Evolutionary conservation across 2,113 vertebrate genomes (phyloP).

Genomic region (Brachirus orientalis): DNA sequence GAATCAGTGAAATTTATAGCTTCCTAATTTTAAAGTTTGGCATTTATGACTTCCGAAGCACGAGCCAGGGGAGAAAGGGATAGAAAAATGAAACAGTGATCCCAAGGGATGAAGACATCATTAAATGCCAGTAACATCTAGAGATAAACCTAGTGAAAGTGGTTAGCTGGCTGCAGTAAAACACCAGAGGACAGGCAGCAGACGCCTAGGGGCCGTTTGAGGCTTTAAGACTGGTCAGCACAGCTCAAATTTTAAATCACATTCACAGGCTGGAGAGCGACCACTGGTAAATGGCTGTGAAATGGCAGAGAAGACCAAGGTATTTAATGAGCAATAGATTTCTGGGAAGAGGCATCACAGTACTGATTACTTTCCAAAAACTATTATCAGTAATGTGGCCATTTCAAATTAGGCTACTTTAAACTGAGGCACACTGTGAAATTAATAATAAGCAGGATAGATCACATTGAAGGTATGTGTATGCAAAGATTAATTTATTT

Average conservation of each 20-base stretch:
- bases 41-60: slow-evolving; percentile 47
- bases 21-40: slow-evolving; percentile 65
- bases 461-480: no score
- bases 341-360: slow-evolving; percentile 2
- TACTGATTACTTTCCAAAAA: background rate
- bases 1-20: slow-evolving; percentile 61
- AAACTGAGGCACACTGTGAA: background rate
- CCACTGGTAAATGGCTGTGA: slow-evolving; percentile 11
- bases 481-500: no score
- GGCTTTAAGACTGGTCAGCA: slow-evolving; percentile 54
- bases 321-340: slow-evolving; percentile 21
- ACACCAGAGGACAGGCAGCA: slow-evolving; percentile 64
- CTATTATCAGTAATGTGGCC: background rate
- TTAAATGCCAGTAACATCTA: slow-evolving; percentile 59
- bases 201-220: slow-evolving; percentile 33
- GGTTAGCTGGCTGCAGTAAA: slow-evolving; percentile 60
- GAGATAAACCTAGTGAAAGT: slow-evolving; percentile 57
- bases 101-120: slow-evolving; percentile 55
- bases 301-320: slow-evolving; percentile 8
- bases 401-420: background rate
- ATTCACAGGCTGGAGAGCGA: slow-evolving; percentile 29
- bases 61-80: slow-evolving; percentile 36
- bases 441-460: no score
- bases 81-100: slow-evolving; percentile 53
- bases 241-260: slow-evolving; percentile 43